Percentiles rank a stretch among this genome's conserved stretches.
Evolutionary conservation across 92 coral and sea anemone species (phyloP).

Genomic region (Epizoanthus fatuus): DNA sequence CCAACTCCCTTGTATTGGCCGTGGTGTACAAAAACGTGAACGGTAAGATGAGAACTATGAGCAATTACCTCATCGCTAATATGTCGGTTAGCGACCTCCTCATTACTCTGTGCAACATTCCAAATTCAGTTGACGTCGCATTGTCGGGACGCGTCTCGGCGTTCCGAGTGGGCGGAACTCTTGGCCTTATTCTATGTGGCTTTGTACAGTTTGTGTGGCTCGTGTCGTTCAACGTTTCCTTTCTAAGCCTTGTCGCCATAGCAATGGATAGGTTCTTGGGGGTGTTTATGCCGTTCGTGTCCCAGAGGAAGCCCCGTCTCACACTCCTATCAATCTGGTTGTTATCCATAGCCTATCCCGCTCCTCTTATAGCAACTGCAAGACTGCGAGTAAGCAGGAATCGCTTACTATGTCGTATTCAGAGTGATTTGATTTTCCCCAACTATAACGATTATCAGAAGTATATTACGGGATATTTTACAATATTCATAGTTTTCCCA

Average conservation of each 20-base stretch:
- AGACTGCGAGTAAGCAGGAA: neutral
- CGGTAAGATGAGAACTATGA: slow-evolving; percentile 24
- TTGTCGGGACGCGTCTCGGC: neutral
- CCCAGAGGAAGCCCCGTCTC: slow-evolving; percentile 20
- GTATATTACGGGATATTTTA: slow-evolving; percentile 11
- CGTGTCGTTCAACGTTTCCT: slow-evolving; percentile 24
- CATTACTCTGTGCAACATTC: slow-evolving; percentile 5
- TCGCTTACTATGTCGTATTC: slow-evolving; percentile 4
- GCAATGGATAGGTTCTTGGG: slow-evolving; percentile 17
- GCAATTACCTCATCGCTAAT: slow-evolving; percentile 9
- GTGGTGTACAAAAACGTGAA: slow-evolving; percentile 4
- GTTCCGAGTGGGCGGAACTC: slow-evolving; percentile 2
- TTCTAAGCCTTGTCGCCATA: slow-evolving; percentile 17
- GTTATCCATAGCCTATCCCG: slow-evolving; percentile 2
- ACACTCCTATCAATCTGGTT: neutral
- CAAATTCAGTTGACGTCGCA: slow-evolving; percentile 15
- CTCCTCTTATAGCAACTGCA: slow-evolving; percentile 3
- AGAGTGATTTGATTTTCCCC: neutral
- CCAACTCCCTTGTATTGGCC: slow-evolving; percentile 1
- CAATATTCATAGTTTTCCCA: slow-evolving; percentile 7
- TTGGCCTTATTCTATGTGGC: slow-evolving; percentile 11
- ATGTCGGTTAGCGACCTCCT: slow-evolving; percentile 23
- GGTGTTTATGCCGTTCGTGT: slow-evolving; percentile 6
- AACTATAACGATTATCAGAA: slow-evolving; percentile 4
- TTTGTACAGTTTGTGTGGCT: slow-evolving; percentile 27